Evolutionary conservation across 2,113 vertebrate species (phyloP), one percentile per base, ranked within the genome.

Genomic region (Vidua macroura): DNA sequence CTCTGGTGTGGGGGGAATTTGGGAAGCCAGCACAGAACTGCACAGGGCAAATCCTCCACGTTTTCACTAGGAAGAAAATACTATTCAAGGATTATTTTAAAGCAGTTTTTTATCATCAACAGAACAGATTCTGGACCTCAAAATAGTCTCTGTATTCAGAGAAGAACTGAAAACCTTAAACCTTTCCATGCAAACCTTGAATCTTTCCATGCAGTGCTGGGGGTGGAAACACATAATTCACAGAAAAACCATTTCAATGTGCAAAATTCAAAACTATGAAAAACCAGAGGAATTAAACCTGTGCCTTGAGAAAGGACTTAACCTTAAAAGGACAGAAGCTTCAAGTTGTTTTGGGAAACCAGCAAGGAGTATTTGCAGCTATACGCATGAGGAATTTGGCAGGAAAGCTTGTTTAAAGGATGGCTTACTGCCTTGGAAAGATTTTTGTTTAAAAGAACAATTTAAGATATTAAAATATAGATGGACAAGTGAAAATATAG

Each of bases 251-350:
- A 53, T 70, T 27, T 52, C 31, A 78, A 49, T 4, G 14, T 30
- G 41, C 39, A 88, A 78, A 88, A 73, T 13, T 9, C 18, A 31
- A 59, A 86, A 72, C 76, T 44, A 14, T 14, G 44, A 72, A 81
- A 80, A 92, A 44, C 31, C 13, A 19, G 53, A 44, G 66, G 55
- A 93, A 83, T 55, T 60, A 73, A 89, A 93, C 53, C 60, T 77
- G 64, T 69, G 86, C 64, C 87, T 60, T 24, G 48, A 75, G 63
- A 92, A 96, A 87, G 31, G 48, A 58, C 52, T 88, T 92, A 25
- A 37, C 94, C 93, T 96, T 95, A 97, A 96, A 96, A 96, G 92
- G 86, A 43, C 43, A 92, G 64, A 91, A 91, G 22, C 55, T 67
- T 62, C 53, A 83, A 90, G 73, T 25, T 78, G 94, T 83, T 96